Percentiles rank a stretch among this genome's conserved stretches.
Conservation (phyloP, 1,140 invertebrate species). For the Magallana ariakensis region DNA sequence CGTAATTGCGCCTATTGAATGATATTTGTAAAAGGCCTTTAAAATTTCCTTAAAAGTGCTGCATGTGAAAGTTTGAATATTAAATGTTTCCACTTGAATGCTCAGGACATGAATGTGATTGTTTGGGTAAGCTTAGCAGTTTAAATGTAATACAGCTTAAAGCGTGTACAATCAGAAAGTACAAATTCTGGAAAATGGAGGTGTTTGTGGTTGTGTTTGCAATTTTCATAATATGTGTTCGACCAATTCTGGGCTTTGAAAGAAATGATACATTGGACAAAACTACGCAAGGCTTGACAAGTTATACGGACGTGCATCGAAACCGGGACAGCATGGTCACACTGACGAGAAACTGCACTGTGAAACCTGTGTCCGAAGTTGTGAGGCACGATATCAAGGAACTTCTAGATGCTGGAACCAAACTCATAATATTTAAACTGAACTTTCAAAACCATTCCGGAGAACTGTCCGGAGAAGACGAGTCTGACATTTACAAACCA, state of each 20-base stretch:
- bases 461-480: background rate
- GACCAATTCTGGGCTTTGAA: background rate
- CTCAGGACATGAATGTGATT: background rate
- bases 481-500: constrained; percentile 8
- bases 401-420: constrained; percentile 13
- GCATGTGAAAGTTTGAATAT: too few relatives aligned
- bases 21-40: too few relatives aligned
- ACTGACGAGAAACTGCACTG: background rate
- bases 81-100: background rate
- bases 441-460: constrained; percentile 18
- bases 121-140: background rate
- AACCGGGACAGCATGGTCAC: background rate
- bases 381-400: constrained; percentile 1
- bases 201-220: background rate
- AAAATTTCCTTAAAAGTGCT: too few relatives aligned
- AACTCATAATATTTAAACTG: background rate
- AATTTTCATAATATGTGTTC: background rate
- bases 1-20: too few relatives aligned
- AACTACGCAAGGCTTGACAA: background rate
- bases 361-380: constrained; percentile 7
- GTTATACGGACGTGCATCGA: too few relatives aligned
- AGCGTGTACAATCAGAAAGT: background rate
- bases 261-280: background rate
- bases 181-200: background rate
- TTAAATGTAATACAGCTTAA: background rate